Conservation (phyloP, 2,113 vertebrate species). For the Neotragus moschatus region DNA sequence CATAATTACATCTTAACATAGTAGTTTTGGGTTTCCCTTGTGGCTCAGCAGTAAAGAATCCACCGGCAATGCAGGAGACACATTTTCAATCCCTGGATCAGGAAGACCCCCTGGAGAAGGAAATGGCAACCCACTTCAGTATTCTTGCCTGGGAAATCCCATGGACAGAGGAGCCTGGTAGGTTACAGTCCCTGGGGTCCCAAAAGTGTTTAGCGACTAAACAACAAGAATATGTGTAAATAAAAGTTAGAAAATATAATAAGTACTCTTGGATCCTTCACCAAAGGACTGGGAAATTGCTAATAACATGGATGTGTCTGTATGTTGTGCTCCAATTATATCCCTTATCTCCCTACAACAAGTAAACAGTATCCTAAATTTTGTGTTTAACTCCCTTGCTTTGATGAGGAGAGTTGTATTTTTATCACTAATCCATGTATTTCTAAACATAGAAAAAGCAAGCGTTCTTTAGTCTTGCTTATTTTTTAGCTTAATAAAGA, state of each 20-base stretch:
- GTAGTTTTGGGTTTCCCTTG: neutral
- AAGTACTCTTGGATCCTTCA: neutral
- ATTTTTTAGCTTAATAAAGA: neutral
- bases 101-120: neutral
- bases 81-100: neutral
- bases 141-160: neutral
- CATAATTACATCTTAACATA: neutral
- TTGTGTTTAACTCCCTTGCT: neutral
- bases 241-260: neutral
- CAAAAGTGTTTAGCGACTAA: neutral
- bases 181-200: neutral
- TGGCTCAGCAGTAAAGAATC: neutral
- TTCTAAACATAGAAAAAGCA: neutral
- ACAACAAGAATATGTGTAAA: neutral
- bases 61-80: neutral
- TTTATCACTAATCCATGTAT: neutral
- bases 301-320: neutral
- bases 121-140: neutral
- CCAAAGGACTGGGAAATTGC: neutral
- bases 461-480: neutral
- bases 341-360: neutral
- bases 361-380: neutral
- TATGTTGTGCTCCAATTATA: neutral
- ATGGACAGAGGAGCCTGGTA: neutral
- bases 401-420: neutral